These are phyloP conservation scores for Vollenhovia emeryi DNA, from an alignment of 1,140 invertebrate species.

Conservation along the genomic window DNA sequence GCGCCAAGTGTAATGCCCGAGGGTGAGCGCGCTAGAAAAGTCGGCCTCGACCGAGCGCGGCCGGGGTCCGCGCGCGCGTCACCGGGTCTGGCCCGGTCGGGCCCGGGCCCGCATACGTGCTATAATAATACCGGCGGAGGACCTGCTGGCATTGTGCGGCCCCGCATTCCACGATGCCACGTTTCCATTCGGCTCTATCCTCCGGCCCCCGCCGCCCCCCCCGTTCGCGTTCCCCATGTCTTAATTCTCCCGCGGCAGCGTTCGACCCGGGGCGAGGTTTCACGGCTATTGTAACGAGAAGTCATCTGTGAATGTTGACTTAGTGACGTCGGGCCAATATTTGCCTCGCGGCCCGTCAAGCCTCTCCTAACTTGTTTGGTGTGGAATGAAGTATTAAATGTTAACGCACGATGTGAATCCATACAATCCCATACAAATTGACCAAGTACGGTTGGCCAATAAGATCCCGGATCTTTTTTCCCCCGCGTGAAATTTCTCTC, in stretches of 20 bases:
- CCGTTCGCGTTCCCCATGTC: constrained; percentile 50
- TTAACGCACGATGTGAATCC: constrained; percentile 11
- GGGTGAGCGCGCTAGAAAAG: constrained; percentile 54
- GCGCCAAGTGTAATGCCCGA: constrained; percentile 33
- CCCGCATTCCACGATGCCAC: constrained; percentile 69
- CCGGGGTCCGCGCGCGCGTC: constrained; percentile 18
- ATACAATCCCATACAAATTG: background rate
- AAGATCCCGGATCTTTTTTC: background rate
- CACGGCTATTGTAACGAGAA: constrained; percentile 55
- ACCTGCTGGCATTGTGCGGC: constrained; percentile 72
- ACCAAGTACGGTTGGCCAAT: background rate
- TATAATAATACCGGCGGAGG: constrained; percentile 66
- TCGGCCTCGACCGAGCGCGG: constrained; percentile 29
- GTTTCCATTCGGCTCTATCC: constrained; percentile 54
- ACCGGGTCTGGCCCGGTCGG: constrained; percentile 2
- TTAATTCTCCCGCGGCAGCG: constrained; percentile 60
- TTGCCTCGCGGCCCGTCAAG: constrained; percentile 16
- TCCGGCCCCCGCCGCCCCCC: constrained; percentile 1
- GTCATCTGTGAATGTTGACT: constrained; percentile 54
- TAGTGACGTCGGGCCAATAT: constrained; percentile 49
- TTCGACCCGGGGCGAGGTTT: constrained; percentile 42
- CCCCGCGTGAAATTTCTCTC: background rate
- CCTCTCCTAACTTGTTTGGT: constrained; percentile 1
- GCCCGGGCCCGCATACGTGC: constrained; percentile 11
- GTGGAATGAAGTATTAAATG: constrained; percentile 42